These are phyloP conservation scores for Idaea aversata DNA, from an alignment of 2,888 invertebrate species.

Conservation along the genomic window DNA sequence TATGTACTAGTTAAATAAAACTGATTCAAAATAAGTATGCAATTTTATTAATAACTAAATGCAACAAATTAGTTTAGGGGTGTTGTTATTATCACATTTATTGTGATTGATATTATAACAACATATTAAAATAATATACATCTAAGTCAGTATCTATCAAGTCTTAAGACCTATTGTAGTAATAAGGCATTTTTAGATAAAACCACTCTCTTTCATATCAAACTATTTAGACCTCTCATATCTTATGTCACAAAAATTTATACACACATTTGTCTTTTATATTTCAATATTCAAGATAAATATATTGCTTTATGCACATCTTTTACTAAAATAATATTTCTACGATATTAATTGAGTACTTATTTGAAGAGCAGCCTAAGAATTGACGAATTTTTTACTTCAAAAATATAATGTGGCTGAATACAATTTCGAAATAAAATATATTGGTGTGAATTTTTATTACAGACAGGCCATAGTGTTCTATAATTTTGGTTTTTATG, in stretches of 20 bases:
- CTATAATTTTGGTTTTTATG: too few species aligned
- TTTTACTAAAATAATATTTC: slow-evolving; percentile 57
- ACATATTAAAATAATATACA: slow-evolving; percentile 57
- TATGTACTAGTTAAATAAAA: slow-evolving; percentile 36
- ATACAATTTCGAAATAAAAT: slow-evolving; percentile 22
- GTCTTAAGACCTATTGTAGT: slow-evolving; percentile 77
- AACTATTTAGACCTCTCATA: slow-evolving; percentile 75
- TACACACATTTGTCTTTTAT: slow-evolving; percentile 60
- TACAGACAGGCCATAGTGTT: not conserved
- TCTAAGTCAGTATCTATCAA: slow-evolving; percentile 78
- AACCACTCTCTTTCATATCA: slow-evolving; percentile 75
- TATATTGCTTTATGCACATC: slow-evolving; percentile 62
- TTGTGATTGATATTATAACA: slow-evolving; percentile 60
- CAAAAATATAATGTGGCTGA: slow-evolving; percentile 29
- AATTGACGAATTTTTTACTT: slow-evolving; percentile 62
- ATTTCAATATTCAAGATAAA: slow-evolving; percentile 49
- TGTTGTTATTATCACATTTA: slow-evolving; percentile 66
- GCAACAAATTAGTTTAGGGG: slow-evolving; percentile 75
- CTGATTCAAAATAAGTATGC: slow-evolving; percentile 73
- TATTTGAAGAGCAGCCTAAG: slow-evolving; percentile 61
- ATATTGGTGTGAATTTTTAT: slow-evolving; percentile 11
- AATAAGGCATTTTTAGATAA: slow-evolving; percentile 79
- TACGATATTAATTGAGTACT: slow-evolving; percentile 67
- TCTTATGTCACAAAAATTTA: slow-evolving; percentile 64
- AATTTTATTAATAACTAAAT: slow-evolving; percentile 80